Evolutionary conservation across 2,888 invertebrate genomes (phyloP), one percentile per base, ranked within the genome.

Genomic region (Zaprionus lineosus): DNA sequence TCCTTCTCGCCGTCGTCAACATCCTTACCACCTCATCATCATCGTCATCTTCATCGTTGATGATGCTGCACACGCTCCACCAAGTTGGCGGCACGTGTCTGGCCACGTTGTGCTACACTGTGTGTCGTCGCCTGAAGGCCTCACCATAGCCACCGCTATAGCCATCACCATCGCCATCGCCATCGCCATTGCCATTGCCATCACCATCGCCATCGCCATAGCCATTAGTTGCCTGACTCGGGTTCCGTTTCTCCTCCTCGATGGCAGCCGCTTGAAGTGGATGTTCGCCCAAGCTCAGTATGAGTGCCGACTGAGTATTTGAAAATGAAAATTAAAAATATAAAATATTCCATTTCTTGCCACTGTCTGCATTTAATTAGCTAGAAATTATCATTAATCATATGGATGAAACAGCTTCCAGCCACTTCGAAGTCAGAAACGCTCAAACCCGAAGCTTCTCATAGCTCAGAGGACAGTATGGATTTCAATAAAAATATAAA

Each of bases 11-110:
- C n/a, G n/a, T n/a, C n/a, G n/a, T n/a, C n/a, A n/a, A n/a, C n/a
- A n/a, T n/a, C n/a, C n/a, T n/a, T n/a, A 31, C 2, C 44, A 24
- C 5, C 50, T 2, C 19, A 36, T 11, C 24, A 8, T 11, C 65
- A 50, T 34, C 59, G 29, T 51, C 44, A 44, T 47, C 79, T 28
- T 56, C 72, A 55, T 48, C 52, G 70, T 72, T 78, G 84, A 63
- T 75, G 86, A 85, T 85, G 84, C 82, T 58, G 86, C 78, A 78
- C 86, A 78, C 86, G 78, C 86, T 84, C 53, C 39, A 24, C 82
- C 82, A 81, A 85, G 63, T 78, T 86, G 67, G 50, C 84, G 86
- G 74, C 78, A 78, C 78, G 78, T 78, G 78, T 76, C 78, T 39
- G 39, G 69, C 62, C 82, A 72, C 81, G 77, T 58, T 68, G 56